A percentile compares a stretch with the other conserved stretches of the same genome.
phyloP scores from a whole-genome alignment of 2,113 vertebrate species.

The Himantopus leucocephalus region DNA sequence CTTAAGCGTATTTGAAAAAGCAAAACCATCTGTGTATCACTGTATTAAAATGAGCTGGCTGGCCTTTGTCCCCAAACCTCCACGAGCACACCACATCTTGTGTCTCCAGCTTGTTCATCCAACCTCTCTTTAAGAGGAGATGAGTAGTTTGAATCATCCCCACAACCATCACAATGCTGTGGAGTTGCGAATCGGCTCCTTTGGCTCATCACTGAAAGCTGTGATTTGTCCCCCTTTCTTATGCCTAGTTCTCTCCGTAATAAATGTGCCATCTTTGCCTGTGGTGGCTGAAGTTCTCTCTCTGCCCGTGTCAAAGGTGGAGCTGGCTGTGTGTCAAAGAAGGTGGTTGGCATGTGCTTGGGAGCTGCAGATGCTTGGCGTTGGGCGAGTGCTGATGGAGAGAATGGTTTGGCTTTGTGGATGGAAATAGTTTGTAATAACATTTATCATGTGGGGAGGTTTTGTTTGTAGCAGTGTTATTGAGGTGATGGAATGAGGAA shows the following conservation, averaged over 20 bases:
- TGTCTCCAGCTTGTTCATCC: not conserved
- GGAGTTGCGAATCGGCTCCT: not conserved
- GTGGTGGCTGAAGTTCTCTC: not conserved
- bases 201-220: not conserved
- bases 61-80: not conserved
- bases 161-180: not conserved
- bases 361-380: not conserved
- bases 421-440: constrained; percentile 36
- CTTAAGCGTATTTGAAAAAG: not conserved
- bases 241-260: not conserved
- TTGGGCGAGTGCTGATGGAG: not conserved
- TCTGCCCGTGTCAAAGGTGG: not conserved
- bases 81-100: not conserved
- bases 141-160: not conserved
- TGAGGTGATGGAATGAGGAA: constrained; percentile 22
- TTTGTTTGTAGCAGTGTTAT: not conserved
- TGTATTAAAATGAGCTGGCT: not conserved
- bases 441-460: not conserved
- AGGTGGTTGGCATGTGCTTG: not conserved
- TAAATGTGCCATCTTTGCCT: not conserved
- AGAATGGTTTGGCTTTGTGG: constrained; percentile 10
- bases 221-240: not conserved
- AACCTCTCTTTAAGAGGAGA: not conserved
- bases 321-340: not conserved
- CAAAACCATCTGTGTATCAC: not conserved